Percentiles rank a stretch among this genome's conserved stretches.
These are phyloP conservation scores for Leptinotarsa peninsularis DNA, from an alignment of 2,888 invertebrate species.

Conservation along the genomic window DNA sequence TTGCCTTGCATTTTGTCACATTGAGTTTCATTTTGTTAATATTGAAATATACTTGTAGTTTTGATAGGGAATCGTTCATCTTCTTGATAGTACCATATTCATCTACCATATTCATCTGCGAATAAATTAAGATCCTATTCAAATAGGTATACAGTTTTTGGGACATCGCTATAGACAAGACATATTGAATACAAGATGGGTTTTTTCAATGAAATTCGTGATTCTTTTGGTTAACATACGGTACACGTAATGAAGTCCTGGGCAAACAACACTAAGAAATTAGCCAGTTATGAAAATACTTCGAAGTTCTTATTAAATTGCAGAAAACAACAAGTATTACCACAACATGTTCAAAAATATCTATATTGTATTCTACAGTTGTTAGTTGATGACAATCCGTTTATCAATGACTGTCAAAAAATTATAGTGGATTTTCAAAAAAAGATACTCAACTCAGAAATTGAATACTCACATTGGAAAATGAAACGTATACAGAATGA, in stretches of 20 bases:
- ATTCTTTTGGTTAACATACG: slow-evolving; percentile 7
- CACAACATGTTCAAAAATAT: neutral
- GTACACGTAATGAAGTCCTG: slow-evolving; percentile 4
- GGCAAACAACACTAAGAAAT: slow-evolving; percentile 18
- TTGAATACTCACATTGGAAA: neutral
- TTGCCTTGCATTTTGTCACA: no score
- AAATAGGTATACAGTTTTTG: slow-evolving; percentile 6
- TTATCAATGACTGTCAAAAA: neutral
- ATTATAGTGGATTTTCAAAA: neutral
- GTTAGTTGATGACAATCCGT: neutral
- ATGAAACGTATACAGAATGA: neutral
- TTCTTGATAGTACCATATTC: no score
- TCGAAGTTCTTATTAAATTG: slow-evolving; percentile 22
- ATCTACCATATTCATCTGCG: no score
- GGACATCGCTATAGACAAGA: slow-evolving; percentile 18
- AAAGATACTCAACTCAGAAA: neutral
- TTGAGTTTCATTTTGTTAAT: no score
- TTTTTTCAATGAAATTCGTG: slow-evolving; percentile 20
- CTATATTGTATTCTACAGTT: neutral
- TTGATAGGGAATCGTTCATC: no score
- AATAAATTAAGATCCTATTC: neutral
- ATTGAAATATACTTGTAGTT: no score
- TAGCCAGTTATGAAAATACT: slow-evolving; percentile 21
- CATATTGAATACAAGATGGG: slow-evolving; percentile 9
- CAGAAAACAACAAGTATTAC: slow-evolving; percentile 9